These are phyloP conservation scores for Brachypodius melanocephalos DNA, from an alignment of 2,113 vertebrate species.

Conservation along the genomic window DNA sequence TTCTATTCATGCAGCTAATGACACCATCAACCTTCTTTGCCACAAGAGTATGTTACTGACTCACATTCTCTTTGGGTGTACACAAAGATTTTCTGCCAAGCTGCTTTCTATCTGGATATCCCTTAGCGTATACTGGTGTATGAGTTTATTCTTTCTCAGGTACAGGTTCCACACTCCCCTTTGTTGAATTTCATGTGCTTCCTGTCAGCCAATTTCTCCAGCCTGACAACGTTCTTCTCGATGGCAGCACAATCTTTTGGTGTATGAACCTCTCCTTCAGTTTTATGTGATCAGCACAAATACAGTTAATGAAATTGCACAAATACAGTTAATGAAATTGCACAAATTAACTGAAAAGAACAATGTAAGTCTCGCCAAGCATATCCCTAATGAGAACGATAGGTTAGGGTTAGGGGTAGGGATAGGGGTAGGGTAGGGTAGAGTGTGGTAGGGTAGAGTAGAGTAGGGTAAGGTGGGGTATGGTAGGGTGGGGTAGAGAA, in stretches of 20 bases:
- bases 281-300: neutral
- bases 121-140: fast-evolving
- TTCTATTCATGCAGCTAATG: neutral
- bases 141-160: neutral
- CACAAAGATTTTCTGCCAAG: neutral
- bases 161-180: neutral
- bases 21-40: neutral
- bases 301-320: neutral
- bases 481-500: too few relatives aligned
- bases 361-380: neutral
- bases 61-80: neutral
- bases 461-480: too few relatives aligned
- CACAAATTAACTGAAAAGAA: neutral
- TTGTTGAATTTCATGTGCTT: neutral
- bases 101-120: neutral
- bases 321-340: neutral
- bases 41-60: fast-evolving
- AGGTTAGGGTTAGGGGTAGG: too few relatives aligned
- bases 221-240: neutral
- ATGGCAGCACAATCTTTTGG: neutral
- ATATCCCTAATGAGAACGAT: neutral
- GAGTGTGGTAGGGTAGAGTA: too few relatives aligned
- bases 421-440: too few relatives aligned
- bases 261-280: fast-evolving
- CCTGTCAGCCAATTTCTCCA: neutral